A percentile compares a stretch with the other conserved stretches of the same genome.
phyloP scores from a whole-genome alignment of 2,797 vertebrate species.

The Schizopygopsis malacanthus region DNA sequence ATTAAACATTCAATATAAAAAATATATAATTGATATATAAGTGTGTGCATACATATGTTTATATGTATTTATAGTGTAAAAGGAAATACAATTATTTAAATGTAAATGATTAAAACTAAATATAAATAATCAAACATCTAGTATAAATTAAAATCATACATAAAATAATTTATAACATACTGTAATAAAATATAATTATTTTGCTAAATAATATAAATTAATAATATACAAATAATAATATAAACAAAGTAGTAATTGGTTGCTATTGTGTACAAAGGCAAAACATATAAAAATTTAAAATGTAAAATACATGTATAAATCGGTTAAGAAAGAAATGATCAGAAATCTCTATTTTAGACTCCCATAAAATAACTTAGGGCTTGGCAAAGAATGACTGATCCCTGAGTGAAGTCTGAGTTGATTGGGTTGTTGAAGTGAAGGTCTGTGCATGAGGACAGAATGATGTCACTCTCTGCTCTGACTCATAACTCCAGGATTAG shows the following conservation, averaged over 20 bases:
- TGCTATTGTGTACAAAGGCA: neutral
- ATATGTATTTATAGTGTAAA: too few relatives aligned
- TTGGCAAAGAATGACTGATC: too few relatives aligned
- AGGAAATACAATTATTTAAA: neutral
- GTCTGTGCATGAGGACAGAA: conserved; percentile 64
- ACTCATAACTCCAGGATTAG: conserved; percentile 81
- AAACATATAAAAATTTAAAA: neutral
- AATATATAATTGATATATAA: too few relatives aligned
- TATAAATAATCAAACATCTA: too few relatives aligned
- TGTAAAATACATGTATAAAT: neutral
- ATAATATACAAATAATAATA: neutral
- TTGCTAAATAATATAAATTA: neutral
- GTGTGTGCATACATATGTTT: too few relatives aligned
- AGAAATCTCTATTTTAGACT: neutral
- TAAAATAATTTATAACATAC: neutral
- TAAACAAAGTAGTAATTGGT: neutral
- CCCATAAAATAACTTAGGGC: too few relatives aligned
- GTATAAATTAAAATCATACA: neutral
- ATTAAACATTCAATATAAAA: too few relatives aligned
- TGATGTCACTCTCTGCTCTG: conserved; percentile 81
- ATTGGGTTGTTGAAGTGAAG: conserved; percentile 9
- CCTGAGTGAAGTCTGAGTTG: neutral
- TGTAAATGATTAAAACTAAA: too few relatives aligned
- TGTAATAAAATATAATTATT: too few relatives aligned
- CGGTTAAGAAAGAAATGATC: neutral